These are phyloP conservation scores for Gobius niger DNA, from an alignment of 2,113 vertebrate genomes.

Conservation along the genomic window DNA sequence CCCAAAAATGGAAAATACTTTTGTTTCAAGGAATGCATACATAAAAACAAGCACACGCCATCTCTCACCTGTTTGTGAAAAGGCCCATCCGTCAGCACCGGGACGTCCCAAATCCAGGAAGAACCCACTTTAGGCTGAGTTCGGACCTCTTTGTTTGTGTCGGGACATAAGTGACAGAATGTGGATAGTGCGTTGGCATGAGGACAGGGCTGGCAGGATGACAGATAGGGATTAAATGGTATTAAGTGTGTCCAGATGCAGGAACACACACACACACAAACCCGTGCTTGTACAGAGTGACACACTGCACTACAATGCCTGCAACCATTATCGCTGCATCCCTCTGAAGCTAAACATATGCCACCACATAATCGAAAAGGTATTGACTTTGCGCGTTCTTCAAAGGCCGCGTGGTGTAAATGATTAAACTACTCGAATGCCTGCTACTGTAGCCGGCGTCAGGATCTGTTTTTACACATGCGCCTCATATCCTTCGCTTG, in stretches of 20 bases:
- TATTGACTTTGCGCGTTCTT: conserved; percentile 8
- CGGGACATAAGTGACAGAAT: conserved; percentile 41
- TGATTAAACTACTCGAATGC: neutral
- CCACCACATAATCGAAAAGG: neutral
- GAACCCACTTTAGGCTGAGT: conserved; percentile 6
- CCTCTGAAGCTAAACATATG: neutral
- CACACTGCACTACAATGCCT: conserved; percentile 32
- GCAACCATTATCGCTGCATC: conserved; percentile 18
- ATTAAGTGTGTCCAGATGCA: conserved; percentile 76
- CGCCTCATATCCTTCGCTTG: conserved; percentile 31
- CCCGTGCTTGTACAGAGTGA: conserved; percentile 50
- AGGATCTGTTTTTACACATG: conserved; percentile 32
- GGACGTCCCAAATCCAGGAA: conserved; percentile 24
- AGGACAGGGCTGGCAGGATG: conserved; percentile 42
- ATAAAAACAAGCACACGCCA: neutral
- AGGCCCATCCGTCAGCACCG: neutral
- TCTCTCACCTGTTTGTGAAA: conserved; percentile 49
- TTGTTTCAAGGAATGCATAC: neutral
- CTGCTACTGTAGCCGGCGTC: conserved; percentile 11
- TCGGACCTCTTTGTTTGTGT: conserved; percentile 37
- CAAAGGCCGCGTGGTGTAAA: neutral
- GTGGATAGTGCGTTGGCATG: conserved; percentile 34
- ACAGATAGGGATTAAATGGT: conserved; percentile 70
- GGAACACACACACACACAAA: conserved; percentile 32
- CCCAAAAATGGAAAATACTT: neutral